Conservation (phyloP, 2,797 vertebrate species). For the Natrix natrix region DNA sequence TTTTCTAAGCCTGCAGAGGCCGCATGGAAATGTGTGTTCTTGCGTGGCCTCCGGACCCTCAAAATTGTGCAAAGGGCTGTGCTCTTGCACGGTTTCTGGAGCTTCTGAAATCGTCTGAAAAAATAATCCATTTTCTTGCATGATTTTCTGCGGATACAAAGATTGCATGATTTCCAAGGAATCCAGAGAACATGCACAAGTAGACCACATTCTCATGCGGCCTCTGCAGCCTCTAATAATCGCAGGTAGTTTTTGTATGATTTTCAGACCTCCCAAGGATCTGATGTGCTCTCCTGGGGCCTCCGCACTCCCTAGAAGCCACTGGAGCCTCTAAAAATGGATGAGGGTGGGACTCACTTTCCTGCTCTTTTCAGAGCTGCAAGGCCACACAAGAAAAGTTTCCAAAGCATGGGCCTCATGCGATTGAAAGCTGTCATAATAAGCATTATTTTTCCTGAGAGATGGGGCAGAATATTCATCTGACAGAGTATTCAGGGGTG, state of each 20-base stretch:
- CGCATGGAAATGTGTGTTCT: background rate
- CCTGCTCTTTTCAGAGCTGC: too few relatives aligned
- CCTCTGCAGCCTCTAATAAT: background rate
- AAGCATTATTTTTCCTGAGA: too few relatives aligned
- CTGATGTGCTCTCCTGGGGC: background rate
- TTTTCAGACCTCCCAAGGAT: background rate
- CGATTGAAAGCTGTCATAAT: too few relatives aligned
- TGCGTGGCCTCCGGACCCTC: background rate
- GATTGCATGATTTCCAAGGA: background rate
- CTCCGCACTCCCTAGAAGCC: too few relatives aligned
- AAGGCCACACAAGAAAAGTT: too few relatives aligned
- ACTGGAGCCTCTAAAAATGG: too few relatives aligned
- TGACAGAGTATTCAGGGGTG: too few relatives aligned
- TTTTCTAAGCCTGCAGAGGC: background rate
- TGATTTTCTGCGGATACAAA: background rate
- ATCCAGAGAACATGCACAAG: background rate
- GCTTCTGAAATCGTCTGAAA: background rate
- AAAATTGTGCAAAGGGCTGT: background rate
- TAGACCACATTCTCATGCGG: background rate
- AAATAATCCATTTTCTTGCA: background rate
- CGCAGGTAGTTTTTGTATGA: background rate
- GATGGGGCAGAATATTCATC: too few relatives aligned
- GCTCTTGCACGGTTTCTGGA: background rate
- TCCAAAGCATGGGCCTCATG: too few relatives aligned
- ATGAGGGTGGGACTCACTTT: too few relatives aligned